A percentile compares a stretch with the other conserved stretches of the same genome.
Evolutionary conservation across 2,888 invertebrate species (phyloP).

Genomic region (Dendrolimus pini): DNA sequence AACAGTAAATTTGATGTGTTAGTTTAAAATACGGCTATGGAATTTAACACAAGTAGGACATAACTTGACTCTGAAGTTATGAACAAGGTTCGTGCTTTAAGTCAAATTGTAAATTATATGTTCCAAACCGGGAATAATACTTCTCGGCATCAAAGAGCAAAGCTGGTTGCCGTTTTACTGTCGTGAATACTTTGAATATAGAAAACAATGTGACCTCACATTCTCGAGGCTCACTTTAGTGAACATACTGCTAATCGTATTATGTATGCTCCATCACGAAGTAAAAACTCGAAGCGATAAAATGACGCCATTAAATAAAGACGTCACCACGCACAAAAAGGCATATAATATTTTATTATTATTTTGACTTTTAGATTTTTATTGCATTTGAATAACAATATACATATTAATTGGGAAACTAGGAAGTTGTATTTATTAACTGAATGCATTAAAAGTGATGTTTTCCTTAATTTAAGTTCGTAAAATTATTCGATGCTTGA

Average conservation of each 20-base stretch:
- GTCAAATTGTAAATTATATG: no score
- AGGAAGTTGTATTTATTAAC: not conserved
- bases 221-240: conserved; percentile 41
- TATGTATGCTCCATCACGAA: conserved; percentile 59
- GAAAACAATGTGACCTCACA: conserved; percentile 47
- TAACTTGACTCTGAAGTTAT: no score
- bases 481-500: not conserved
- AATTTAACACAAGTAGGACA: no score
- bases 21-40: no score
- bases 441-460: not conserved
- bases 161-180: no score
- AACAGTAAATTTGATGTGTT: no score
- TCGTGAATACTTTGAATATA: conserved; percentile 21
- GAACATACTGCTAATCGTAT: conserved; percentile 55
- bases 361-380: not conserved
- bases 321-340: not conserved
- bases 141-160: no score
- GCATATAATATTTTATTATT: not conserved
- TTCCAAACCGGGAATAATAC: no score
- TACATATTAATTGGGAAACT: not conserved
- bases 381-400: not conserved
- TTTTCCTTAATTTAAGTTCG: not conserved
- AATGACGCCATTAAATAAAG: not conserved
- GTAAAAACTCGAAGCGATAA: conserved; percentile 1
- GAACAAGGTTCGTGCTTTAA: no score